Evolutionary conservation across 2,888 invertebrate genomes (phyloP), one percentile per base, ranked within the genome.

Genomic region (Syrphus vitripennis): DNA sequence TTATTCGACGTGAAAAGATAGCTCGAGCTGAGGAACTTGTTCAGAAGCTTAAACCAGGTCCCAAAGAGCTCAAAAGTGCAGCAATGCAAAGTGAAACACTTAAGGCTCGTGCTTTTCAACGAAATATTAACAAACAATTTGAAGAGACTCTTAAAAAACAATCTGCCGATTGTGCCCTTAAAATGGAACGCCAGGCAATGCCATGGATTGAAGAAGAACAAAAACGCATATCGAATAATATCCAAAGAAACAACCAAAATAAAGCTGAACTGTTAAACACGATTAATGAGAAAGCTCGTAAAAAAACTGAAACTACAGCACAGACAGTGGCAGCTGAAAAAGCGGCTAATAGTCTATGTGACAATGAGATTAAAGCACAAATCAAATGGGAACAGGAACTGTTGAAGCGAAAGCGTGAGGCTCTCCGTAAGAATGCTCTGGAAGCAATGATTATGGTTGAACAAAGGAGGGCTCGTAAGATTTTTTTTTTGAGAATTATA

Each of bases 121-220:
- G 90, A 1, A 88, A 90, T 34, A 89, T 92, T 10, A 90, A 90
- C 42, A 84, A 87, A 10, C 89, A 91, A 57, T 90, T 90, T 21
- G 89, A 89, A 31, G 88, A 88, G 40, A 89, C 89, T 4, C 26
- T 88, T 7, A 90, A 89, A 74, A 89, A 92, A 29, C 90, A 90
- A 45, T 87, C 87, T 6, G 53, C 82, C 0, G 89, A 90, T 79
- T 93, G 93, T 87, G 90, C 89, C 1, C 88, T 91, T 61, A 90
- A 91, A 48, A 89, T 89, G 71, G 87, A 88, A 26, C 89, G 90
- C 4, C 92, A 93, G 86, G 91, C 93, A 82, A 89, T 91, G 80
- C 90, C 90, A 34, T 90, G 91, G 71, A 90, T 93, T 5, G 89
- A 92, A 53, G 90, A 91, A 61, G 90, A 91, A 24, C 90, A 92